Evolutionary conservation across 2,113 vertebrate species (phyloP).

Genomic region (Cercocebus atys): DNA sequence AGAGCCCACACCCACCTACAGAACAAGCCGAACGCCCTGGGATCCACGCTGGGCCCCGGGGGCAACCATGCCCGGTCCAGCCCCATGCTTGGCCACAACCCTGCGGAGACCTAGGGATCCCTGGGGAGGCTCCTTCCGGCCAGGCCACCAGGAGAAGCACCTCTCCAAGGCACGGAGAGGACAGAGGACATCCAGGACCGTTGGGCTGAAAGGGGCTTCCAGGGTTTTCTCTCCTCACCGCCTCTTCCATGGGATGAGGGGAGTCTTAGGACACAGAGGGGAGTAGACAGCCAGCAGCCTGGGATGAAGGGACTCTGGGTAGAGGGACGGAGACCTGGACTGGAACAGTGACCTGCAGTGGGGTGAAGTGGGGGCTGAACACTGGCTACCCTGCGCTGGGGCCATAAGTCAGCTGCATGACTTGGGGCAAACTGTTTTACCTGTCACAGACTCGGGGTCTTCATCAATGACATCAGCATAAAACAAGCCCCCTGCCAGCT

Average conservation of each 20-base stretch:
- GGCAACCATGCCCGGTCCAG: accelerated
- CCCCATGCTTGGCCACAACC: background rate
- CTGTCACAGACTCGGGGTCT: background rate
- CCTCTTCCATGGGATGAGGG: background rate
- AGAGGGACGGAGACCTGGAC: background rate
- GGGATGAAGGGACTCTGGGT: background rate
- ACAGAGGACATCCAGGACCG: background rate
- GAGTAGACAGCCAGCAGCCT: background rate
- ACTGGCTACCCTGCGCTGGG: background rate
- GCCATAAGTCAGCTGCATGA: background rate
- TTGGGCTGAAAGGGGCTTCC: background rate
- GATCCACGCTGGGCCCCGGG: background rate
- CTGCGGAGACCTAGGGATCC: background rate
- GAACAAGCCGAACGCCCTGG: no score
- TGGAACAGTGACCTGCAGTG: background rate
- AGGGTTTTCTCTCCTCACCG: background rate
- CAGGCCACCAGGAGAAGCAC: background rate
- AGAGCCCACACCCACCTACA: no score
- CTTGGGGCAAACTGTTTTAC: background rate
- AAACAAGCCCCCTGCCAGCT: background rate
- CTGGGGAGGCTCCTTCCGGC: no score
- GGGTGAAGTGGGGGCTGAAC: background rate
- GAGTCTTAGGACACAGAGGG: background rate
- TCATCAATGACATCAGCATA: background rate
- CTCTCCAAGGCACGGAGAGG: background rate